Evolutionary conservation across 2,888 invertebrate species (phyloP), one percentile per base, ranked within the genome.

Genomic region (Candidula unifasciata): DNA sequence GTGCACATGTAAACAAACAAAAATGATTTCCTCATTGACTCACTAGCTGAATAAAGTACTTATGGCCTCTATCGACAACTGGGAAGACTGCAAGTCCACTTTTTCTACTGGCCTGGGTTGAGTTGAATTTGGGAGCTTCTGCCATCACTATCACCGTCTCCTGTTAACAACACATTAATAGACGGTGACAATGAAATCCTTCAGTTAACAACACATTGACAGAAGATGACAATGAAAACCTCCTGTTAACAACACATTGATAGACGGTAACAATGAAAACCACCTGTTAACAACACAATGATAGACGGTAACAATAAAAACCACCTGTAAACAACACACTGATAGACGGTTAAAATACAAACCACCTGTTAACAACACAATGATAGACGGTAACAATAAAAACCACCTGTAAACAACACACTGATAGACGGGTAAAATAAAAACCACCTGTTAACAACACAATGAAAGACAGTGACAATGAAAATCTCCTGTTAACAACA

Each of bases 31-130:
- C 6, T 10, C 44, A 44, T 8, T 18, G n/a, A 82, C 37, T 52
- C 71, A 87, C 86, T 69, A 91, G 87, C 68, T 91, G 89, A 52
- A 93, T 83, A 86, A 89, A 92, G 84, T 93, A 93, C 83, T 89
- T 90, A 83, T 89, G 85, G 18, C 90, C 91, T 18, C 91, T 83
- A 0, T 82, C 84, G n/a, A 87, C 87, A 73, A 91, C 86, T 0
- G 90, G 90, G 86, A 93, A 93, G 10, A 93, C 84, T 24, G 87
- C 83, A 0, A 83, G 79, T 0, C 86, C 85, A 37, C 85, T 85
- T 24, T 80, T 81, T 57, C 90, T 84, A 10, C 85, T 86, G 30
- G 87, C 87, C 24, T 66, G 35, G 13, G 85, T 76, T 60, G 76
- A 85, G 76, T 81, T 87, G 57, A 81, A 86, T 30, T 84, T 87